phyloP scores from a whole-genome alignment of 2,113 vertebrate genomes.

The Brachyistius frenatus region DNA sequence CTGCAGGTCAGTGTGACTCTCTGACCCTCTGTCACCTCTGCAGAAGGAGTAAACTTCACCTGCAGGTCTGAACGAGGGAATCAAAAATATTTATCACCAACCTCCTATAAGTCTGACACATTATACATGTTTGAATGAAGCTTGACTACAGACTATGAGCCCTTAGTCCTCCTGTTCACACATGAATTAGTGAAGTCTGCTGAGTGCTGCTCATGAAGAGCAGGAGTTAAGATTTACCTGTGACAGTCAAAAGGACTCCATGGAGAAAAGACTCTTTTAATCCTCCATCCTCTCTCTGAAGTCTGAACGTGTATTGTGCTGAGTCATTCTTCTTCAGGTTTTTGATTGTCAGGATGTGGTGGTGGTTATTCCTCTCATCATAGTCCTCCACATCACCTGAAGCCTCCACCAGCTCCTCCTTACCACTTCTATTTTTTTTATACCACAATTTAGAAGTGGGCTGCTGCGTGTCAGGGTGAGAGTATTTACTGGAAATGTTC shows the following conservation, averaged over 20 bases:
- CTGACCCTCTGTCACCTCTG: no score
- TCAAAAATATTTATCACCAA: no score
- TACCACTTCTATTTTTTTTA: background rate
- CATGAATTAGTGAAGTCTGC: no score
- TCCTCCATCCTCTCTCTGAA: no score
- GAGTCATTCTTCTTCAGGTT: conserved; percentile 13
- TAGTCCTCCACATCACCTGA: background rate
- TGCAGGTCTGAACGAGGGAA: no score
- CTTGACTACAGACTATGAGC: no score
- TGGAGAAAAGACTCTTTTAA: background rate
- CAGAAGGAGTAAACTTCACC: no score
- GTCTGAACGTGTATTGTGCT: background rate
- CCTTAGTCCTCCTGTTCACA: no score
- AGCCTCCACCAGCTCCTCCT: background rate
- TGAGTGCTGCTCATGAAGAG: no score
- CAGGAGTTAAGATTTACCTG: conserved; percentile 1
- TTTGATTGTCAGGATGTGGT: background rate
- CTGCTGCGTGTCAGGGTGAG: fast-evolving
- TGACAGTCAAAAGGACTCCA: conserved; percentile 28
- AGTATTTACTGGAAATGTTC: conserved; percentile 19
- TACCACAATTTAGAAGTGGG: background rate
- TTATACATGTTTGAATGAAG: no score
- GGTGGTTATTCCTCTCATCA: background rate
- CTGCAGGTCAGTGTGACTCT: no score
- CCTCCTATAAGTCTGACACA: no score